Conservation (phyloP, 2,113 vertebrate species). For the Synchiropus splendidus region DNA sequence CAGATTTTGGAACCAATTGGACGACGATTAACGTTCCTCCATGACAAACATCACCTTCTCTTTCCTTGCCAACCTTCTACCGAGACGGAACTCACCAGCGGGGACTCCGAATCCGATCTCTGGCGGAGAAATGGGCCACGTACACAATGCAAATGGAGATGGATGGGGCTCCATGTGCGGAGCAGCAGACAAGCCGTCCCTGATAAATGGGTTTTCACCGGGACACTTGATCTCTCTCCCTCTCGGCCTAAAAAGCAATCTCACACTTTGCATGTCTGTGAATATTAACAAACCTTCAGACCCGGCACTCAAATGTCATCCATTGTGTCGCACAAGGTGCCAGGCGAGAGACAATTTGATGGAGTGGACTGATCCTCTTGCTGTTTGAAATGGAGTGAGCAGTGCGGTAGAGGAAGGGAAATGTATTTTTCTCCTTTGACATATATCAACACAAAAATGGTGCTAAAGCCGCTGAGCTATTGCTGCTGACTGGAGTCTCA, state of each 20-base stretch:
- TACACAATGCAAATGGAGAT: constrained; percentile 61
- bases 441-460: constrained; percentile 32
- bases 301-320: constrained; percentile 55
- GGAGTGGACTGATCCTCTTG: constrained; percentile 41
- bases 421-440: constrained; percentile 29
- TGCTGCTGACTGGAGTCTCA: constrained; percentile 24
- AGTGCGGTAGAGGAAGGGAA: constrained; percentile 4
- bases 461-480: constrained; percentile 28
- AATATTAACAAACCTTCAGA: constrained; percentile 64
- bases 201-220: constrained; percentile 57
- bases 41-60: constrained; percentile 2
- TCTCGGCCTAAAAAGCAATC: constrained; percentile 64
- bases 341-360: constrained; percentile 48
- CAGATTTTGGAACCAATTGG: too few relatives aligned
- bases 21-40: too few relatives aligned
- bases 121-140: constrained; percentile 48
- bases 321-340: constrained; percentile 48
- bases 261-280: constrained; percentile 64
- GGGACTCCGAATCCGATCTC: constrained; percentile 25
- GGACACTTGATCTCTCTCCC: constrained; percentile 52
- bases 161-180: constrained; percentile 51
- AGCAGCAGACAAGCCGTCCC: constrained; percentile 56
- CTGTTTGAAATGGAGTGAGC: constrained; percentile 34
- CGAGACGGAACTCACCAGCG: constrained; percentile 5
- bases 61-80: constrained; percentile 5